These are phyloP conservation scores for Elmis aenea DNA, from an alignment of 2,888 invertebrate species.

Conservation along the genomic window DNA sequence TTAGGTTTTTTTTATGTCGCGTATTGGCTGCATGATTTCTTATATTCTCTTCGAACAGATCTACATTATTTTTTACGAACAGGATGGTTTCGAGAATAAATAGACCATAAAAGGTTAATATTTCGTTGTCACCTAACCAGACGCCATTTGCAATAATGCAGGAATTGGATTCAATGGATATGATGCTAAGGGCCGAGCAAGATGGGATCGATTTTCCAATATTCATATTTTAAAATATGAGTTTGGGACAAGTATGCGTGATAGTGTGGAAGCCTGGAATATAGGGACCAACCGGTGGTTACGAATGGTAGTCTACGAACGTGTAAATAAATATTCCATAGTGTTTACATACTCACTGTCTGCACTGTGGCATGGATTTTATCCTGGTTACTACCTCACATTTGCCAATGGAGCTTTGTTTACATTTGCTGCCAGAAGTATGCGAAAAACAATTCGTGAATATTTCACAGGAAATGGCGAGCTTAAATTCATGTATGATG, in stretches of 20 bases:
- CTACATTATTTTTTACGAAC: too few species aligned
- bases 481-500: slow-evolving; percentile 74
- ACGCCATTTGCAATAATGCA: slow-evolving; percentile 91
- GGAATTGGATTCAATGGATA: slow-evolving; percentile 87
- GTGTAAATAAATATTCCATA: slow-evolving; percentile 69
- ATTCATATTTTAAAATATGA: slow-evolving; percentile 85
- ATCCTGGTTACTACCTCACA: slow-evolving; percentile 86
- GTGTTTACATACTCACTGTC: slow-evolving; percentile 79
- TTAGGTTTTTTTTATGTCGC: too few species aligned
- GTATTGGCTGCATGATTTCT: too few species aligned
- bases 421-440: slow-evolving; percentile 78
- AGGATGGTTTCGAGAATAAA: too few species aligned
- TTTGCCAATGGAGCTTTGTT: slow-evolving; percentile 87
- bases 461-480: slow-evolving; percentile 65
- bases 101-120: too few species aligned
- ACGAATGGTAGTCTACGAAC: slow-evolving; percentile 83
- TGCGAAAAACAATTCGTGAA: slow-evolving; percentile 73
- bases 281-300: slow-evolving; percentile 93
- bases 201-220: slow-evolving; percentile 92
- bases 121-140: too few species aligned
- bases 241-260: slow-evolving; percentile 80
- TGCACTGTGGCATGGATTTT: slow-evolving; percentile 95
- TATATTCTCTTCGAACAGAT: too few species aligned
- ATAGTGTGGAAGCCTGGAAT: slow-evolving; percentile 90
- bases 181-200: slow-evolving; percentile 65